phyloP scores from a whole-genome alignment of 1,140 invertebrate genomes.

The Rhagoletis zephyria region DNA sequence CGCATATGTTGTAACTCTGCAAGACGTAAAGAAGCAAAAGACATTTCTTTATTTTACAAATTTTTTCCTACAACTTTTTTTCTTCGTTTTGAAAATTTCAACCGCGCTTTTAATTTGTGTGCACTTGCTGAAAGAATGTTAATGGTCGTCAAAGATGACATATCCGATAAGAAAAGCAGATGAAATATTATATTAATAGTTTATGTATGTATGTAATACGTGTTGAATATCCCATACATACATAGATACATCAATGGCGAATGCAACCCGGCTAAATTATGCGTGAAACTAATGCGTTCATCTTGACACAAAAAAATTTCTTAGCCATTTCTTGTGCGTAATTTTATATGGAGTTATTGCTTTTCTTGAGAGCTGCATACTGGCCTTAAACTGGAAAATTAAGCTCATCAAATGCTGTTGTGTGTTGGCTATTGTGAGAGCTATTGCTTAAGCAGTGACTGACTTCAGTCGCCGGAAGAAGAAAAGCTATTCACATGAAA shows the following conservation, averaged over 20 bases:
- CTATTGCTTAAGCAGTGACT: no score
- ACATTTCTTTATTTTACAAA: neutral
- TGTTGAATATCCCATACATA: neutral
- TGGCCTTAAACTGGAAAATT: no score
- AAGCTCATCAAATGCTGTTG: no score
- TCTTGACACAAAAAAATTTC: no score
- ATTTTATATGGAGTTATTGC: no score
- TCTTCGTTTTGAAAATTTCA: neutral
- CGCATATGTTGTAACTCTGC: slow-evolving; percentile 12
- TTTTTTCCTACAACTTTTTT: slow-evolving; percentile 2
- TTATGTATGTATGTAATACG: neutral
- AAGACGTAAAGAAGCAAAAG: neutral
- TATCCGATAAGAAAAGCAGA: slow-evolving; percentile 13
- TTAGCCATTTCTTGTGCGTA: no score
- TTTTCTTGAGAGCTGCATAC: no score
- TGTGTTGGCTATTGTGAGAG: no score
- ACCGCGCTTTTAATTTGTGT: slow-evolving; percentile 46
- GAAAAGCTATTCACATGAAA: neutral
- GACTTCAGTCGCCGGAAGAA: no score
- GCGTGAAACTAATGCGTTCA: no score
- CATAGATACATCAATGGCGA: neutral
- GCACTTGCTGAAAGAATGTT: slow-evolving; percentile 51
- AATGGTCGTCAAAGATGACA: slow-evolving; percentile 51
- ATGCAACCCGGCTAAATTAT: slow-evolving; percentile 10
- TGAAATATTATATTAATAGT: slow-evolving; percentile 22